These are phyloP conservation scores for Gavia stellata DNA, from an alignment of 2,113 vertebrate genomes.

Conservation along the genomic window DNA sequence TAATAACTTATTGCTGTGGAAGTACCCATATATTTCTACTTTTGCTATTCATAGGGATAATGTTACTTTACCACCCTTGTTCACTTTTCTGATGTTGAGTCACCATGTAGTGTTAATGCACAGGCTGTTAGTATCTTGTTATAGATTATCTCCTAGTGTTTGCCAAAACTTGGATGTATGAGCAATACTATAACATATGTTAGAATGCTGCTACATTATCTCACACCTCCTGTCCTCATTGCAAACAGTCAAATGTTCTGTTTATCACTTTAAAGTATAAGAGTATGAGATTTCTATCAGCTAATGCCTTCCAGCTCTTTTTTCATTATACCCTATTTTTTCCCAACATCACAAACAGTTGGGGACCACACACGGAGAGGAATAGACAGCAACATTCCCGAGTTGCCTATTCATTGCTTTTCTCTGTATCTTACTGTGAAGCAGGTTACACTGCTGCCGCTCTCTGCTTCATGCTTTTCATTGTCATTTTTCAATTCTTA, in stretches of 20 bases:
- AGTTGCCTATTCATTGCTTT: background rate
- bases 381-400: background rate
- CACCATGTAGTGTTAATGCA: background rate
- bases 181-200: slow-evolving; percentile 50
- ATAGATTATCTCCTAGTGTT: background rate
- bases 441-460: background rate
- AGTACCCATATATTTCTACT: background rate
- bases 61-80: background rate
- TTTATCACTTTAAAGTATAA: slow-evolving; percentile 23
- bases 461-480: background rate
- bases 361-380: background rate
- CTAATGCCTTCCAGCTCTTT: slow-evolving; percentile 27
- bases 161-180: slow-evolving; percentile 33
- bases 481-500: background rate
- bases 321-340: background rate
- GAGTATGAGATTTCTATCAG: slow-evolving; percentile 20
- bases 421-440: background rate
- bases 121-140: slow-evolving; percentile 12
- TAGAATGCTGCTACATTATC: slow-evolving; percentile 3
- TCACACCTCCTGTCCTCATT: slow-evolving; percentile 40
- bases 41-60: background rate
- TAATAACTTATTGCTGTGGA: rapidly evolving
- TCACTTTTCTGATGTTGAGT: background rate
- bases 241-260: slow-evolving; percentile 23
- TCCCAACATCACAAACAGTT: background rate